A percentile compares a stretch with the other conserved stretches of the same genome.
phyloP scores from a whole-genome alignment of 2,113 vertebrate genomes.

The Microcebus murinus region DNA sequence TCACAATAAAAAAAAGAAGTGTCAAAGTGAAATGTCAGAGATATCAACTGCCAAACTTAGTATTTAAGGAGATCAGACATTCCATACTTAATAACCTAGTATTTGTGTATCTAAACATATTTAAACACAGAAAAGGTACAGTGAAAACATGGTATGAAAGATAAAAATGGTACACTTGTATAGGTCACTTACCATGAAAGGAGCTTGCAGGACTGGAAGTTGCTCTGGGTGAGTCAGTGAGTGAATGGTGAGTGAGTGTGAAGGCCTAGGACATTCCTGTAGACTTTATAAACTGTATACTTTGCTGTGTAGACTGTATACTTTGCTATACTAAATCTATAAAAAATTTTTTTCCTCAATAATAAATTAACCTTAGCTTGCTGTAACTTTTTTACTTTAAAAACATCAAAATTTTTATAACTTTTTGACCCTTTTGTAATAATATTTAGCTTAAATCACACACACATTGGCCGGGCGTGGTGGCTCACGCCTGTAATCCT shows the following conservation, averaged over 20 bases:
- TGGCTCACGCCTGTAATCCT: no score
- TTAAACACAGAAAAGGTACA: not conserved
- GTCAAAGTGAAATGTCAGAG: no score
- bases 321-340: not conserved
- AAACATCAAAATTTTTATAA: not conserved
- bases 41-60: no score
- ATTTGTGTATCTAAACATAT: not conserved
- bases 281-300: not conserved
- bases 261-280: not conserved
- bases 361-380: not conserved
- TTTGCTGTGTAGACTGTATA: no score
- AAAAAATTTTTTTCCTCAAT: not conserved
- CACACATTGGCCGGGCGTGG: no score
- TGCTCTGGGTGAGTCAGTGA: not conserved
- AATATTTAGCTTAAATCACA: not conserved
- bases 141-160: not conserved
- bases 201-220: not conserved
- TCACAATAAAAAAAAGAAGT: no score
- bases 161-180: not conserved
- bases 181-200: not conserved
- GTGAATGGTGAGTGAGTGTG: not conserved
- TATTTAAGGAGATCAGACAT: no score
- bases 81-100: no score
- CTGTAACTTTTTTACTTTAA: not conserved
- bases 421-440: not conserved